Evolutionary conservation across 2,888 invertebrate genomes (phyloP), one percentile per base, ranked within the genome.

Genomic region (Dryadula phaetusa): DNA sequence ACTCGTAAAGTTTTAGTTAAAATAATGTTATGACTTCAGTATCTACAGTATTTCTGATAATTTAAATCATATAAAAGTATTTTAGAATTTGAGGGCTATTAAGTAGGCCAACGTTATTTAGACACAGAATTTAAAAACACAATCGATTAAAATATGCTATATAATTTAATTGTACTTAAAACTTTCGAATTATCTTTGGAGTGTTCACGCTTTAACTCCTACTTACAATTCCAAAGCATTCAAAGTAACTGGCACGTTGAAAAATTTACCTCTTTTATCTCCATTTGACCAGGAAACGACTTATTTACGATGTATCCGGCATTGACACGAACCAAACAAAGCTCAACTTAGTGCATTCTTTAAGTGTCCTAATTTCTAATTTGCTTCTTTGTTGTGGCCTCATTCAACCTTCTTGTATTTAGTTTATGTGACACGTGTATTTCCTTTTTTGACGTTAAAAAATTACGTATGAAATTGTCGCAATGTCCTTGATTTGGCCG

Each of bases 221-320:
- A 18, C 25, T 22, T 16, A 25, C 32, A 46, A 18, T 32, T 52
- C 58, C 34, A 16, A 66, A 44, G 1, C 28, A 67, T 71, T 75
- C 76, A 70, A 74, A 76, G 75, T 76, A 56, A 40, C 22, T 37
- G 56, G n/a, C 5, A 79, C 76, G 79, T 75, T 81, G 78, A 83
- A 81, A 80, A 80, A 82, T 80, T 80, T 79, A 79, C 74, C 70
- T 76, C 82, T 88, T 87, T 85, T 80, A 87, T 84, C 83, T 82
- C 77, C 69, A 74, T 75, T 74, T 74, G 67, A 79, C 75, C 83
- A 85, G 87, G 86, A 87, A 85, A 79, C 76, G 78, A 77, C 78
- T 82, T 77, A 83, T 87, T 86, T 83, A 79, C 73, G 79, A 78
- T 68, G 73, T 74, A 73, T 75, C 77, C 77, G 73, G 75, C 75